These are phyloP conservation scores for Pantherophis guttatus DNA, from an alignment of 2,113 vertebrate species.

Conservation along the genomic window DNA sequence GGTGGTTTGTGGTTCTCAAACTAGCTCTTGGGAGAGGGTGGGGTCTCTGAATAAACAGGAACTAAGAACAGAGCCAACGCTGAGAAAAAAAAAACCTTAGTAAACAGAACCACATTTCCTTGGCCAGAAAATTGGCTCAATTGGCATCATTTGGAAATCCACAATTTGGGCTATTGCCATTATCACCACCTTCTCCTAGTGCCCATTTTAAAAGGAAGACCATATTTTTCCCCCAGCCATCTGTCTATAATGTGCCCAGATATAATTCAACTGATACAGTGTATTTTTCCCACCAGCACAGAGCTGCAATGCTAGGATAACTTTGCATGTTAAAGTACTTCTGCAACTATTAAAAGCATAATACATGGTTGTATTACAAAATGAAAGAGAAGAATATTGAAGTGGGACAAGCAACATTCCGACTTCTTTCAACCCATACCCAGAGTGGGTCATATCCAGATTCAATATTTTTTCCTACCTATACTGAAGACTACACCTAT, in stretches of 20 bases:
- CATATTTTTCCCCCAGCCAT: not conserved
- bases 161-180: not conserved
- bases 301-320: not conserved
- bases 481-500: not conserved
- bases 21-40: slow-evolving; percentile 88
- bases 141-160: not conserved
- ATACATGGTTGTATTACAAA: not conserved
- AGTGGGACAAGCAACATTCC: not conserved
- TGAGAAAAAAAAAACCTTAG: not conserved
- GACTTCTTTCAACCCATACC: not conserved
- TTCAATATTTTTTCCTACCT: not conserved
- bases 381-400: not conserved
- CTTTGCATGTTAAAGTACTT: not conserved
- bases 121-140: not conserved
- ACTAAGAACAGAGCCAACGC: slow-evolving; percentile 74
- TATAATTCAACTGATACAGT: not conserved
- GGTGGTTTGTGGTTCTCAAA: slow-evolving; percentile 88
- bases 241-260: not conserved
- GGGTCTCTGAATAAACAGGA: slow-evolving; percentile 86
- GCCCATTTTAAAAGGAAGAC: not conserved
- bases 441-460: not conserved
- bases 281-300: not conserved
- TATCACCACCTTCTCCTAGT: not conserved
- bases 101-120: not conserved
- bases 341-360: not conserved